Base-by-base conservation (phyloP, 2,888 invertebrate species). In the Pammene fasciana region DNA sequence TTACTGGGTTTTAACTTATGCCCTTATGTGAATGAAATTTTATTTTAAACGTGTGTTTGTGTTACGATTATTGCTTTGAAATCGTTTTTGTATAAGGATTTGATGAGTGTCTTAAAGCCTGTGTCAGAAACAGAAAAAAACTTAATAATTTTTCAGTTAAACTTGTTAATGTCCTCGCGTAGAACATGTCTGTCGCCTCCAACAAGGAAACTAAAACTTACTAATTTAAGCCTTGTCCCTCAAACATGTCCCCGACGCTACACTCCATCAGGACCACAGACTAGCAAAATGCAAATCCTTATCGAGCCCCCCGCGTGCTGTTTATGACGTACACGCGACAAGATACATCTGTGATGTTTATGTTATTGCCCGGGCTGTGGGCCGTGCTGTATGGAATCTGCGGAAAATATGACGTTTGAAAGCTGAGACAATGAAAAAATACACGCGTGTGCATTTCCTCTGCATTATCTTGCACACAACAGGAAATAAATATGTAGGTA, bases 331-430 rank as follows among this genome's bases (percentile, higher is more conserved):
- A 79, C 79, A 76, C 75, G 76, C 75, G 72, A 52, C 55, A 38
- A 52, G 82, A 82, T 83, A 80, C 85, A 85, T 86, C 83, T 82
- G 75, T 65, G 66, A 78, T 75, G 78, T 87, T 87, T 88, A 87
- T 86, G 86, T 82, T 85, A 85, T 80, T 79, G 82, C 79, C 52
- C 74, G 72, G 72, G 72, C 80, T 80, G 80, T 80, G 78, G 78
- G 77, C 73, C 55, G 78, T 73, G 73, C 72, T 68, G 72, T 71
- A 71, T 72, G 70, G 61, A 61, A 48, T 70, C 65, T 70, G 65
- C 26, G 55, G 46, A 34, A 18, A 26, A 46, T 60, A 65, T 70
- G 70, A 65, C 59, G 46, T 43, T 26, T 68, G 65, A 46, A 43
- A 45, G 34, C 16, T 60, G 14, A 46, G 46, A 36, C 14, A 5